Conservation (phyloP, 2,113 vertebrate species). For the Varanus komodoensis region DNA sequence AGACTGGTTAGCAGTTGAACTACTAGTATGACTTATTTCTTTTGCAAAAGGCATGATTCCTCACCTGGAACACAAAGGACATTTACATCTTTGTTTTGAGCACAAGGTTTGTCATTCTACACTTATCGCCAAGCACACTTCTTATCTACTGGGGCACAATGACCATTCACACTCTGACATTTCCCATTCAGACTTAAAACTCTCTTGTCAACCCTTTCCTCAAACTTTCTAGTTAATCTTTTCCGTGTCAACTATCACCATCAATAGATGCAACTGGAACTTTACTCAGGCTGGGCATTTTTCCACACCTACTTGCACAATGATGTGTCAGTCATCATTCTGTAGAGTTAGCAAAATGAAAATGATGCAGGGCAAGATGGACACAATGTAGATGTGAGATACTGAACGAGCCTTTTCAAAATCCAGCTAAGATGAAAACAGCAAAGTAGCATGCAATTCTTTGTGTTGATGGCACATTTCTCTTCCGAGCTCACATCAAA, state of each 20-base stretch:
- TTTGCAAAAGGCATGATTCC: too few relatives aligned
- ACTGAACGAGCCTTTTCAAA: conserved; percentile 15
- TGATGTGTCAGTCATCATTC: background rate
- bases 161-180: too few relatives aligned
- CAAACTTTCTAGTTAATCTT: too few relatives aligned
- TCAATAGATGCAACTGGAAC: background rate
- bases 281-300: background rate
- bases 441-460: conserved; percentile 26
- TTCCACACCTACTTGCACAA: background rate
- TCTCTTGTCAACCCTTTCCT: too few relatives aligned
- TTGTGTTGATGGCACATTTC: background rate
- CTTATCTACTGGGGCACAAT: too few relatives aligned
- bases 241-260: background rate
- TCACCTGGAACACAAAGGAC: too few relatives aligned
- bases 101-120: too few relatives aligned
- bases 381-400: background rate
- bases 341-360: background rate
- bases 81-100: too few relatives aligned
- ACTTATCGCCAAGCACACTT: too few relatives aligned
- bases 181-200: too few relatives aligned
- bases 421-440: background rate
- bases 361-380: background rate
- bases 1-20: too few relatives aligned
- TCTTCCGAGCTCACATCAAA: conserved; percentile 9
- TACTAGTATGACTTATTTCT: too few relatives aligned